Evolutionary conservation across 2,797 vertebrate genomes (phyloP).

Genomic region (Chelmon rostratus): DNA sequence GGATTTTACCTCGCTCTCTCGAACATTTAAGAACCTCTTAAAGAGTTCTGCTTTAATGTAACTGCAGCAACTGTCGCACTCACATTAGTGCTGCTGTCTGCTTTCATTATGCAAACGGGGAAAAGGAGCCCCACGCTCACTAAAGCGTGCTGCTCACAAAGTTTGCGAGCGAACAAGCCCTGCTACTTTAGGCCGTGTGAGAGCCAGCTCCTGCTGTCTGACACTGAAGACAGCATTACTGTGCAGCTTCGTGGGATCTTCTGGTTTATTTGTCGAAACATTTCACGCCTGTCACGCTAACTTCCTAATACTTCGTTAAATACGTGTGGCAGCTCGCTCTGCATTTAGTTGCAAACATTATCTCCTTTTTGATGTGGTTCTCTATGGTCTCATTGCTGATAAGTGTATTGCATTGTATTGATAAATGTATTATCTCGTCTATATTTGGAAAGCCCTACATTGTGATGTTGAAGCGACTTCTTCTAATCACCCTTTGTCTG

Average conservation of each 20-base stretch:
- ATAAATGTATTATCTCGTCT: too few species aligned
- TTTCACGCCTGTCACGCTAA: neutral
- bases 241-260: neutral
- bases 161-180: slow-evolving; percentile 18
- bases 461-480: too few species aligned
- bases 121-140: slow-evolving; percentile 24
- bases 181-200: slow-evolving; percentile 2
- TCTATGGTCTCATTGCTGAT: neutral
- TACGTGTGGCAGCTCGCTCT: neutral
- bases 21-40: slow-evolving; percentile 50
- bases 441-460: neutral
- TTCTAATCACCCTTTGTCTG: neutral
- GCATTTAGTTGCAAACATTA: neutral
- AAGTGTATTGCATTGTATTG: neutral
- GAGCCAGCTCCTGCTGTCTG: slow-evolving; percentile 20
- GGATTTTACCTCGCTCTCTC: slow-evolving; percentile 35
- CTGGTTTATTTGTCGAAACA: neutral
- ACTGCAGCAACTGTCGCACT: slow-evolving; percentile 35
- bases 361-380: neutral
- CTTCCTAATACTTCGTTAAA: neutral
- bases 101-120: slow-evolving; percentile 60
- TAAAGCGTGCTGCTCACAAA: slow-evolving; percentile 30
- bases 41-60: slow-evolving; percentile 53
- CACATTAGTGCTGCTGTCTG: slow-evolving; percentile 66
- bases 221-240: neutral